Conservation (phyloP, 2,113 vertebrate species). For the Cygnus buccinator region DNA sequence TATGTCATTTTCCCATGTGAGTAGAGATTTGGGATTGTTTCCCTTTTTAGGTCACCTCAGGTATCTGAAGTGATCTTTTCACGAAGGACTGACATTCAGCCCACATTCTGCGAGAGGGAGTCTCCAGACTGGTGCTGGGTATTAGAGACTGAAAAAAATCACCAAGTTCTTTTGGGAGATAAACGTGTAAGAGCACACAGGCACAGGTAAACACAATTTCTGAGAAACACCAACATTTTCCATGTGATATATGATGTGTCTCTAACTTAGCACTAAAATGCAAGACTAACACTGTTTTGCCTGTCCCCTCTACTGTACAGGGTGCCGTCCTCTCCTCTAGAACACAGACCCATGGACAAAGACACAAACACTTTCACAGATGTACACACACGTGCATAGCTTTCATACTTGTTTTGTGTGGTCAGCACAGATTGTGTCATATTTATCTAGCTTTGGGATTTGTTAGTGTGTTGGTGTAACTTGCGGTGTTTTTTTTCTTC, state of each 20-base stretch:
- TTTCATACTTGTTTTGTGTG: not conserved
- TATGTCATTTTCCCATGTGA: not conserved
- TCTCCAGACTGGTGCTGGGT: not conserved
- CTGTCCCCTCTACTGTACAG: not conserved
- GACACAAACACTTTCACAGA: not conserved
- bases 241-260: not conserved
- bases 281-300: not conserved
- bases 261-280: not conserved
- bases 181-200: not conserved
- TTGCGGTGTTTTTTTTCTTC: not conserved
- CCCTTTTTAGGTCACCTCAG: not conserved
- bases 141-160: not conserved
- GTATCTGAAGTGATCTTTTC: not conserved
- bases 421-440: not conserved
- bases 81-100: not conserved
- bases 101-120: not conserved
- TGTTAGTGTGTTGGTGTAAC: not conserved
- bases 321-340: not conserved
- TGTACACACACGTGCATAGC: not conserved
- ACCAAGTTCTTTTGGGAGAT: not conserved
- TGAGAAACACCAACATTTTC: not conserved
- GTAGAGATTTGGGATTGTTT: not conserved
- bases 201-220: not conserved
- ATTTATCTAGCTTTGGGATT: not conserved
- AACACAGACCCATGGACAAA: not conserved